Evolutionary conservation across 64 coral and sea anemone species (phyloP), one percentile per base, ranked within the genome.

Genomic region (Stylophora pistillata): DNA sequence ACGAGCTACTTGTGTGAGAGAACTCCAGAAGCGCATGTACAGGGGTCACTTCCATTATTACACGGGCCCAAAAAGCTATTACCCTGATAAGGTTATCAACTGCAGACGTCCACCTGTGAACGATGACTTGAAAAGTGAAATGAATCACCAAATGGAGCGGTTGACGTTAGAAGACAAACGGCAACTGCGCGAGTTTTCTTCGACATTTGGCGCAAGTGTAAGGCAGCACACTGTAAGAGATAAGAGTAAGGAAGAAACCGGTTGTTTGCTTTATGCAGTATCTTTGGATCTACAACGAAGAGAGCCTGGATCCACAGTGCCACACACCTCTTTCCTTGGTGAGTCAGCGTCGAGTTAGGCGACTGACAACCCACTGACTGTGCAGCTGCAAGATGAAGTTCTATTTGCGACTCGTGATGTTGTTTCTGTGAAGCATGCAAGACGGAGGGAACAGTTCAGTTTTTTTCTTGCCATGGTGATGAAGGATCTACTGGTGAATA

Each of bases 61-160:
- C 73, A 89, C 92, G 23, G 87, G 86, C 12, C 71, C 92, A 17
- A 85, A 94, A 11, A 93, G 78, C 78, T 93, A 88, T 18, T 88
- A 93, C 73, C 85, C 85, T 21, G 32, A 88, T 30, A 89, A 94
- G 63, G 61, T 85, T 6, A 89, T 94, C 18, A 53, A 94, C 58
- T 37, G 78, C 52, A 34, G 53, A 2, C 78, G 71, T 85, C 86
- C 92, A 64, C 92, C 86, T 16, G 68, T 28, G 12, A 15, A 18
- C 18, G 9, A 68, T 13, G 21, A 28, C 14, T 53, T 26, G 25
- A n/a, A 29, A 56, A 13, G 53, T 23, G 47, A 77, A 27, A 30
- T 31, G n/a, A 55, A 15, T n/a, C n/a, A n/a, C n/a, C n/a, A 55
- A 76, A 60, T 88, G 56, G 63, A 88, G 74, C 68, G 47, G 15